Evolutionary conservation across 2,888 invertebrate species (phyloP).

Genomic region (Aquatica leii): DNA sequence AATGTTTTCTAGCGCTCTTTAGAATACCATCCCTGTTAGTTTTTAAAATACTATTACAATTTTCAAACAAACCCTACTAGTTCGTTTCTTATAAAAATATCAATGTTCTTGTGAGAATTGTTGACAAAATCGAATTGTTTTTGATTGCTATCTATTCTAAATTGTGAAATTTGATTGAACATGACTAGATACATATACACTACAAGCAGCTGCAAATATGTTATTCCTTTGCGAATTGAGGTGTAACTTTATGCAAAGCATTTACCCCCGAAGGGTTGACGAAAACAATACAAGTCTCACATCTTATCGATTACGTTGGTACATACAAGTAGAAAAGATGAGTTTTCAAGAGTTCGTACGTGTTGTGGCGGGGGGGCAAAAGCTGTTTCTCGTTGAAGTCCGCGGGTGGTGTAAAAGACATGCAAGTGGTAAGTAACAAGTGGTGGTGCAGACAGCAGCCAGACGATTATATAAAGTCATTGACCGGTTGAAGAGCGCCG

Average conservation of each 20-base stretch:
- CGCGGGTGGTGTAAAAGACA: conserved; percentile 36
- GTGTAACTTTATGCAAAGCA: conserved; percentile 8
- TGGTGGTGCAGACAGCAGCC: conserved; percentile 47
- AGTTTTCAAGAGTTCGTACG: conserved; percentile 9
- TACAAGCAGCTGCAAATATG: too few species aligned
- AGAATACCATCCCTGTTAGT: too few species aligned
- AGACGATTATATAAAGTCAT: conserved; percentile 44
- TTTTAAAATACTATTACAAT: too few species aligned
- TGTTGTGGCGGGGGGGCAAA: conserved; percentile 12
- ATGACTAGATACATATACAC: too few species aligned
- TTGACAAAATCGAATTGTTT: too few species aligned
- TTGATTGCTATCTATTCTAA: too few species aligned
- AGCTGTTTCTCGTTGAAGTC: conserved; percentile 22
- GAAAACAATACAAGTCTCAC: conserved; percentile 11
- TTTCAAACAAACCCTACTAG: too few species aligned
- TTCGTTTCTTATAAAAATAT: too few species aligned
- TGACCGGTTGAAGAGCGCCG: conserved; percentile 48
- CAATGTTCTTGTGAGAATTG: too few species aligned
- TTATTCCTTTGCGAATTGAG: conserved; percentile 8
- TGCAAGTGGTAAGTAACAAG: conserved; percentile 47
- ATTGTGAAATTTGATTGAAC: too few species aligned
- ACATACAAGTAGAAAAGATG: conserved; percentile 6
- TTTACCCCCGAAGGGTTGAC: conserved; percentile 10
- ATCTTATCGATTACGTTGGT: conserved; percentile 9
- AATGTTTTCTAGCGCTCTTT: too few species aligned